Evolutionary conservation across 37 sponge, comb jelly and placozoan species (phyloP).

Genomic region (Beroe ovata): DNA sequence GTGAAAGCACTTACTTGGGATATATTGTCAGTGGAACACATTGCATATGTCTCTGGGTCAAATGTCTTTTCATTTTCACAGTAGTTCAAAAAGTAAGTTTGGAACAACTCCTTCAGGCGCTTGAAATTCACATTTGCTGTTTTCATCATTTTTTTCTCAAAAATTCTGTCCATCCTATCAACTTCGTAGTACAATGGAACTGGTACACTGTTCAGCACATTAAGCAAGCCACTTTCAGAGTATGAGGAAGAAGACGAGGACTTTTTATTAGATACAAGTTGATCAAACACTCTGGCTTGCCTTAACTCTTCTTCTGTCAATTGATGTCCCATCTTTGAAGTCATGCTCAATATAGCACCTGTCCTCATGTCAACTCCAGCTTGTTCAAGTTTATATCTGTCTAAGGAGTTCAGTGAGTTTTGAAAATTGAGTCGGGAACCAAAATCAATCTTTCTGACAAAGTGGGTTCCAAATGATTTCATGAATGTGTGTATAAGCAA

Average conservation of each 20-base stretch:
- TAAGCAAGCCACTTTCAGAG: background rate
- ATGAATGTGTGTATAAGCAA: constrained; percentile 1
- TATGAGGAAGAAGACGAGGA: constrained; percentile 24
- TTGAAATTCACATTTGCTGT: constrained; percentile 25
- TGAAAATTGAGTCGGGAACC: constrained; percentile 37
- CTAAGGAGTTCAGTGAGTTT: background rate
- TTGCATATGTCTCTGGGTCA: background rate
- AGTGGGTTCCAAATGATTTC: constrained; percentile 37
- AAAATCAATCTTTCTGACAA: constrained; percentile 20
- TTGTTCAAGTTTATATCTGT: constrained; percentile 17
- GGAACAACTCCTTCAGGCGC: background rate
- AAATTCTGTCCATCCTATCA: constrained; percentile 42
- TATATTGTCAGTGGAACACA: background rate
- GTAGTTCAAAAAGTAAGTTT: background rate
- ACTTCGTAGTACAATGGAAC: constrained; percentile 41
- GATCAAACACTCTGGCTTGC: constrained; percentile 1
- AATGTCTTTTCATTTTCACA: constrained; percentile 1
- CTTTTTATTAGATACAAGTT: background rate
- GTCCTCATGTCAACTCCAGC: constrained; percentile 13
- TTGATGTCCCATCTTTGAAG: constrained; percentile 22
- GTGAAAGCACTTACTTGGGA: background rate
- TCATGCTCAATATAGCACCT: constrained; percentile 53
- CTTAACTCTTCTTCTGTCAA: constrained; percentile 46
- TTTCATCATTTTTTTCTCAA: constrained; percentile 59
- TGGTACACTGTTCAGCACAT: constrained; percentile 9